Conservation (phyloP, 2,113 vertebrate genomes). For the Ifrita kowaldi region DNA sequence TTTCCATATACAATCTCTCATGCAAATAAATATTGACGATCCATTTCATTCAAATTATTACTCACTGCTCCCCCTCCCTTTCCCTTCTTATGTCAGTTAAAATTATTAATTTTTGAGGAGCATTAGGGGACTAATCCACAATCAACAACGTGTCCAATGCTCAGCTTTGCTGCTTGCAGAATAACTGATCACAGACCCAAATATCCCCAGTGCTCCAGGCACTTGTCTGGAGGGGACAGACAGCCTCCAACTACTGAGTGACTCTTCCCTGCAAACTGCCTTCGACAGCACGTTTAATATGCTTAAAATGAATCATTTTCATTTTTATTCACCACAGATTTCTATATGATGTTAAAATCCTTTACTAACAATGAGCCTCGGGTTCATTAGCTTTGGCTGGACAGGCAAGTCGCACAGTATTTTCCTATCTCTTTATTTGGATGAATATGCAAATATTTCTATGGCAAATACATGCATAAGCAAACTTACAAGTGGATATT, state of each 20-base stretch:
- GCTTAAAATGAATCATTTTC: not conserved
- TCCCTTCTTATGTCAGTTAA: not conserved
- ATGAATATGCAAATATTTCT: conserved; percentile 34
- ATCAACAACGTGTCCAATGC: not conserved
- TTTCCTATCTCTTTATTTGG: conserved; percentile 11
- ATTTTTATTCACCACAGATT: not conserved
- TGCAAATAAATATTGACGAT: conserved; percentile 34
- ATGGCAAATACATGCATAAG: conserved; percentile 6
- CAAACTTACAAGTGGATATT: conserved; percentile 19
- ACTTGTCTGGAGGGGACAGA: not conserved
- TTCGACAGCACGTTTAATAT: not conserved
- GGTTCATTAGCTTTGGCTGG: conserved; percentile 6
- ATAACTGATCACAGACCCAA: not conserved
- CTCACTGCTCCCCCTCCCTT: not conserved
- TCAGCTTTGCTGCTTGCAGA: not conserved
- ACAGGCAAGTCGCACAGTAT: not conserved
- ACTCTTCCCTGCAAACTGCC: not conserved
- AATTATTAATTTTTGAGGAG: not conserved
- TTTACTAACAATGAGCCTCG: not conserved
- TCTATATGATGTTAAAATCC: not conserved
- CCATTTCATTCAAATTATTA: not conserved
- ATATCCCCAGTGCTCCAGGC: not conserved
- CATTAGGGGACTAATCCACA: not conserved
- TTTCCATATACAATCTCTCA: not conserved
- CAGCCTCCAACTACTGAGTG: not conserved